phyloP scores from a whole-genome alignment of 2,113 vertebrate species.

The Crotophaga sulcirostris region DNA sequence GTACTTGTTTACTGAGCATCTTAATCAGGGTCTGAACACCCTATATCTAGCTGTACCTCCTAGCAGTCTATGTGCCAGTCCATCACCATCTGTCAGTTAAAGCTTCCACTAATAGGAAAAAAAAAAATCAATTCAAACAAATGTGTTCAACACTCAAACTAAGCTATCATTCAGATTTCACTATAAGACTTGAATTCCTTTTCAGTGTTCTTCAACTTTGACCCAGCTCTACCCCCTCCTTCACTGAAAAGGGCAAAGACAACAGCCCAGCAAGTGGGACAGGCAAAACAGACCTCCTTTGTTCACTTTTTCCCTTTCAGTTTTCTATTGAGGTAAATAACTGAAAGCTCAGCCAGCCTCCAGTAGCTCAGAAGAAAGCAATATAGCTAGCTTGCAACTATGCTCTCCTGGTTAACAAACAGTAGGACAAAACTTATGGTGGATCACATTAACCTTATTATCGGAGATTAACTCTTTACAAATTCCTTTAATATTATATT shows the following conservation, averaged over 20 bases:
- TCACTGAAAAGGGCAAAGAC: conserved; percentile 89
- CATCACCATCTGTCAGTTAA: conserved; percentile 77
- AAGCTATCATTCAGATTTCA: conserved; percentile 83
- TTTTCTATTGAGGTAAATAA: conserved; percentile 87
- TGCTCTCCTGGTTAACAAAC: conserved; percentile 62
- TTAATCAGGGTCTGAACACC: conserved; percentile 27
- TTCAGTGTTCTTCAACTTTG: conserved; percentile 86
- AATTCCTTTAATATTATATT: not conserved
- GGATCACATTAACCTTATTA: conserved; percentile 54
- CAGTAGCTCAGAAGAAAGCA: conserved; percentile 70
- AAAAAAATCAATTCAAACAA: conserved; percentile 61
- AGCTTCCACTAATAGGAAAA: conserved; percentile 51
- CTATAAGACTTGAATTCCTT: conserved; percentile 81
- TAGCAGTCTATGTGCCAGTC: conserved; percentile 51
- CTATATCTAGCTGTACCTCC: conserved; percentile 16
- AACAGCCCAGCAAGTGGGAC: conserved; percentile 90
- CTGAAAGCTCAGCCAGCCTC: conserved; percentile 77
- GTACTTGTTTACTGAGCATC: conserved; percentile 66
- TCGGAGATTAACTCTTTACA: conserved; percentile 1
- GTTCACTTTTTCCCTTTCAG: conserved; percentile 84
- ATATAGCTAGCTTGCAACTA: conserved; percentile 56
- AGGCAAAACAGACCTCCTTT: conserved; percentile 94
- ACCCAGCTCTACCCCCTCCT: conserved; percentile 82
- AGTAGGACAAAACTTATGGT: conserved; percentile 41
- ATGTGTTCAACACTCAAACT: conserved; percentile 65